Percentiles rank a stretch among this genome's conserved stretches.
phyloP scores from a whole-genome alignment of 2,113 vertebrate species.

The Datnioides undecimradiatus region DNA sequence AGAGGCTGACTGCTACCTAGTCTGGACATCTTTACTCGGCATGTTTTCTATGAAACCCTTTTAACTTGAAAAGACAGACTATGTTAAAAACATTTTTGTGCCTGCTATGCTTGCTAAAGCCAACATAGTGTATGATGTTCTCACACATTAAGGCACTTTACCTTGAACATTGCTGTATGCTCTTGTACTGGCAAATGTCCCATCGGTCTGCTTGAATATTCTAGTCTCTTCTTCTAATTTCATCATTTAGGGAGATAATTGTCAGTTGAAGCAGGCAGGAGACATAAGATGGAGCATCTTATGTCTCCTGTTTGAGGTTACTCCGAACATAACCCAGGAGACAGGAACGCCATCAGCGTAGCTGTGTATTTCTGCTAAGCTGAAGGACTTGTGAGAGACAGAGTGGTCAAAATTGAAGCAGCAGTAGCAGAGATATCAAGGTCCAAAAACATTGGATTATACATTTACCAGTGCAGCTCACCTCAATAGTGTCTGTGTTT shows the following conservation, averaged over 20 bases:
- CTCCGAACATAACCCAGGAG: too few species aligned
- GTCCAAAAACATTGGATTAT: too few species aligned
- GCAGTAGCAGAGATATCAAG: too few species aligned
- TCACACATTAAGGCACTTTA: not conserved
- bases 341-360: too few species aligned
- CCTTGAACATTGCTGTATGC: not conserved
- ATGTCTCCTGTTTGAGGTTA: too few species aligned
- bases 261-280: not conserved
- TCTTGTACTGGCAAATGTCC: not conserved
- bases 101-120: not conserved
- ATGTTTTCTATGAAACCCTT: conserved; percentile 9
- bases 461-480: too few species aligned
- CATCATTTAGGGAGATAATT: not conserved
- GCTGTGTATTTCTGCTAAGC: too few species aligned
- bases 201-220: not conserved
- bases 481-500: too few species aligned
- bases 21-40: not conserved
- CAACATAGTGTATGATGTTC: not conserved
- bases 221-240: not conserved
- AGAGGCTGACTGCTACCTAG: conserved; percentile 16
- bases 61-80: not conserved
- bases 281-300: not conserved
- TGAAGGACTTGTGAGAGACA: too few species aligned
- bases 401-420: too few species aligned
- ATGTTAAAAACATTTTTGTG: not conserved